Evolutionary conservation across 1,140 invertebrate genomes (phyloP).

Genomic region (Caenorhabditis latens): DNA sequence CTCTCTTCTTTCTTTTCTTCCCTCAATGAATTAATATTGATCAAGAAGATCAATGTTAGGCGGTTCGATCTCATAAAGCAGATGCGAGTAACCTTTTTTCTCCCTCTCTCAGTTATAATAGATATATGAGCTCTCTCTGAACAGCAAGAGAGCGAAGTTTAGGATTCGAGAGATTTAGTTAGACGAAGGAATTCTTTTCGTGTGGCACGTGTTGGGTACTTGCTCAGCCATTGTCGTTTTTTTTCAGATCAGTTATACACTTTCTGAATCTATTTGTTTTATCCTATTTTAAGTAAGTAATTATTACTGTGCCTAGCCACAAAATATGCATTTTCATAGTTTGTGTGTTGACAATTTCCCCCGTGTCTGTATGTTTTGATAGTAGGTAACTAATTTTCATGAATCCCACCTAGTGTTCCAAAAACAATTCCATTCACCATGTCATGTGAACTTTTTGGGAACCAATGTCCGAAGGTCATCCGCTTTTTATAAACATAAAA

Average conservation of each 20-base stretch:
- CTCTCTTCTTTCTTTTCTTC: neutral
- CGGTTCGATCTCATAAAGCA: neutral
- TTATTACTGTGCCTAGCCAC: too few species aligned
- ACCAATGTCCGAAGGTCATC: slow-evolving; percentile 31
- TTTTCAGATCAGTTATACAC: neutral
- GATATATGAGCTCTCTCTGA: neutral
- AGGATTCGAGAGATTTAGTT: neutral
- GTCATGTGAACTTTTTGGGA: slow-evolving; percentile 29
- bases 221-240: neutral
- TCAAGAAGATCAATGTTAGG: neutral
- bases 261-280: too few species aligned
- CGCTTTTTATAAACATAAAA: slow-evolving; percentile 39
- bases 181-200: neutral
- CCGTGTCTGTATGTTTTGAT: too few species aligned
- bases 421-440: neutral
- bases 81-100: neutral
- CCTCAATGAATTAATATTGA: neutral
- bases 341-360: too few species aligned
- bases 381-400: too few species aligned
- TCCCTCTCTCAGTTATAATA: neutral
- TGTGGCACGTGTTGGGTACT: slow-evolving; percentile 25
- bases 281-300: too few species aligned
- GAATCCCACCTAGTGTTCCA: neutral
- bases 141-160: neutral
- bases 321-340: too few species aligned